Evolutionary conservation across 2,888 invertebrate genomes (phyloP).

Genomic region (Lasioglossum figueresi): DNA sequence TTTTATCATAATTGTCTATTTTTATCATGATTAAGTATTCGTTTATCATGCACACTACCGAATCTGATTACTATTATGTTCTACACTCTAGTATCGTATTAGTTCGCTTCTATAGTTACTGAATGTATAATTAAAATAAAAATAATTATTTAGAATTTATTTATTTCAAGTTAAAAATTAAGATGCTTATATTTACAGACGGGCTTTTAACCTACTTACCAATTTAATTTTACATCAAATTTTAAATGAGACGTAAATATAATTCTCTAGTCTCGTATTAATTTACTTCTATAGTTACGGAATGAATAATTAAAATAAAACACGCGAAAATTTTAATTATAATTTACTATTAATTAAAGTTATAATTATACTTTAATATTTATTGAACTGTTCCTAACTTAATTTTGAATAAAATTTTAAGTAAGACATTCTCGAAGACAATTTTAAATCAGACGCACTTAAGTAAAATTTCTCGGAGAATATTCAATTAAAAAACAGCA

Average conservation of each 20-base stretch:
- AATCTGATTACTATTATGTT: not conserved
- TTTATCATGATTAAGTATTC: not conserved
- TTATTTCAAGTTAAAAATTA: too few relatives aligned
- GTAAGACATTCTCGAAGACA: not conserved
- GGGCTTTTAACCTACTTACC: too few relatives aligned
- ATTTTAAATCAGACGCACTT: not conserved
- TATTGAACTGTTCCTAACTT: not conserved
- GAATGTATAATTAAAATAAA: not conserved
- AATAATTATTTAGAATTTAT: too few relatives aligned
- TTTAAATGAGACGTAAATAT: too few relatives aligned
- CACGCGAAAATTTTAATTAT: not conserved
- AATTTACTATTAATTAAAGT: not conserved
- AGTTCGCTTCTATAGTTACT: not conserved
- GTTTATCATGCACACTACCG: not conserved
- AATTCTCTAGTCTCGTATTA: not conserved
- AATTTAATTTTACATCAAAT: too few relatives aligned
- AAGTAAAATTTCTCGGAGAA: not conserved
- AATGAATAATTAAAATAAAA: not conserved
- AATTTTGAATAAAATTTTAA: not conserved
- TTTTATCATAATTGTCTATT: too few relatives aligned
- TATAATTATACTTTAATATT: not conserved
- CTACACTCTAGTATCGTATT: not conserved
- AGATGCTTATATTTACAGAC: too few relatives aligned
- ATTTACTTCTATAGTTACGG: not conserved
- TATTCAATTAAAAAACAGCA: not conserved